phyloP scores from a whole-genome alignment of 1,140 invertebrate species.

The Lucilia sericata region DNA sequence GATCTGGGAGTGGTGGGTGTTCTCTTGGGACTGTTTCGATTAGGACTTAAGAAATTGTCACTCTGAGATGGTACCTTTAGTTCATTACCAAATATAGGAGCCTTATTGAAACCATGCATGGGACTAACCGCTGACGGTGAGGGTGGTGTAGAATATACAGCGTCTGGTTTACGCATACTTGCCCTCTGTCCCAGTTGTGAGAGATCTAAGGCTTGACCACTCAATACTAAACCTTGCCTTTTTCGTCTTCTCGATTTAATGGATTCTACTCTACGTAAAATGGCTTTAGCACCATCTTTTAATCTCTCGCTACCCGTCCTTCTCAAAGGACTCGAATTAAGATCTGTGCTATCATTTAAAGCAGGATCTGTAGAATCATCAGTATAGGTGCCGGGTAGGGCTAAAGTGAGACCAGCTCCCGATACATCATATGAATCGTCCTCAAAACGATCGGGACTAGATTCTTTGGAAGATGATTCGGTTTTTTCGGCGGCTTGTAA shows the following conservation, averaged over 20 bases:
- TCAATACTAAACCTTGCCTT: constrained; percentile 79
- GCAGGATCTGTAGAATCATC: constrained; percentile 53
- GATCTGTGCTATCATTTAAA: constrained; percentile 55
- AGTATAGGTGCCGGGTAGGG: constrained; percentile 54
- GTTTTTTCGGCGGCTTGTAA: constrained; percentile 62
- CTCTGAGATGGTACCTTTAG: constrained; percentile 65
- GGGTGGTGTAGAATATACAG: constrained; percentile 69
- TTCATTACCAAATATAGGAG: constrained; percentile 64
- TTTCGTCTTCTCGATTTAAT: constrained; percentile 82
- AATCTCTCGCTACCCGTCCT: constrained; percentile 85
- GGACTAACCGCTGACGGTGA: constrained; percentile 71
- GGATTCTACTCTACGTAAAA: constrained; percentile 84
- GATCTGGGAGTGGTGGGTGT: constrained; percentile 65
- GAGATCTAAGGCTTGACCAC: constrained; percentile 78
- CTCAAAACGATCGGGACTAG: constrained; percentile 65
- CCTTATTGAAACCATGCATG: constrained; percentile 70
- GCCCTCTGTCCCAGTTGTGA: constrained; percentile 79
- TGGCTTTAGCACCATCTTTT: constrained; percentile 84
- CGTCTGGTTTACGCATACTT: constrained; percentile 74
- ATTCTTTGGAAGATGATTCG: constrained; percentile 65
- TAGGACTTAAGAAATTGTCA: constrained; percentile 69
- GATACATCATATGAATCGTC: constrained; percentile 59
- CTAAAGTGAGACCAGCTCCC: constrained; percentile 56
- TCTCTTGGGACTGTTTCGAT: constrained; percentile 67
- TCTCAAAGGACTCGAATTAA: constrained; percentile 70